phyloP scores from a whole-genome alignment of 2,797 vertebrate genomes.

The Coranthus polyacanthus region DNA sequence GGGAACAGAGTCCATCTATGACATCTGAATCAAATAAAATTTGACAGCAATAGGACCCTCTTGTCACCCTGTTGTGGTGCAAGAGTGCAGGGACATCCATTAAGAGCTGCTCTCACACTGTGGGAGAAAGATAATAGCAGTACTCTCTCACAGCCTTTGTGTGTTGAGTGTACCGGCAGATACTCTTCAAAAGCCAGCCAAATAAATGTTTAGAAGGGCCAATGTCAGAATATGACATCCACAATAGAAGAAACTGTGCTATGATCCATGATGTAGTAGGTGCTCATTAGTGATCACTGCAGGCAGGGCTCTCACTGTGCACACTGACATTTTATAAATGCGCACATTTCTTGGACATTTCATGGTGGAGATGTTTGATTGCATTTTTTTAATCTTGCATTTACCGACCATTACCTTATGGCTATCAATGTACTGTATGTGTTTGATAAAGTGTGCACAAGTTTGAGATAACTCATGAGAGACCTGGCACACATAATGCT shows the following conservation, averaged over 20 bases:
- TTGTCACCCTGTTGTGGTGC: conserved; percentile 12
- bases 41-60: not conserved
- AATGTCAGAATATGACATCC: not conserved
- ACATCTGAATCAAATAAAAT: not conserved
- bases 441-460: not conserved
- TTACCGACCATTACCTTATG: no score
- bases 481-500: not conserved
- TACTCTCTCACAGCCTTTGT: conserved; percentile 8
- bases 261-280: not conserved
- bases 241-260: not conserved
- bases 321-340: not conserved
- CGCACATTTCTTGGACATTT: not conserved
- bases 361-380: not conserved
- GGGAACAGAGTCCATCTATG: not conserved
- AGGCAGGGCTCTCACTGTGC: not conserved
- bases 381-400: not conserved
- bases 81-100: conserved; percentile 20
- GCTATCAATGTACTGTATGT: no score
- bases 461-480: not conserved
- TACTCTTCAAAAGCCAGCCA: conserved; percentile 7
- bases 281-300: not conserved
- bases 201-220: conserved; percentile 23
- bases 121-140: conserved; percentile 13
- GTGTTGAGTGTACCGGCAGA: not conserved
- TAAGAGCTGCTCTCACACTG: conserved; percentile 30